Evolutionary conservation across 2,888 invertebrate genomes (phyloP), one percentile per base, ranked within the genome.

Genomic region (Esperia sulphurella): DNA sequence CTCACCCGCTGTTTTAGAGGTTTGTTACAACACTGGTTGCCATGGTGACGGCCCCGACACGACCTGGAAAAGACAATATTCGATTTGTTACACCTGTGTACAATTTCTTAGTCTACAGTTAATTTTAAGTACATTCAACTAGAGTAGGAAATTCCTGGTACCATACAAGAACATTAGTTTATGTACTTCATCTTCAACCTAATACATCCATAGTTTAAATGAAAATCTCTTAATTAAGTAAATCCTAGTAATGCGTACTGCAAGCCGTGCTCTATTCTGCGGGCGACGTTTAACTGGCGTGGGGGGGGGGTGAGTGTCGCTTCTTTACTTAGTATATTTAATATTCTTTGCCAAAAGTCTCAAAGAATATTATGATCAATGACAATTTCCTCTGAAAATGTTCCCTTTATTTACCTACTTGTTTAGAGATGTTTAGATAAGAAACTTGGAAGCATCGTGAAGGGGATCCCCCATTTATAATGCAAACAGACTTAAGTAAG

Each of bases 1-100:
- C 85, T 78, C 55, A 88, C 88, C 78, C 73, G 68, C 62, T 72
- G 57, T 65, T 79, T 81, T 75, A 84, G 72, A 81, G 81, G 79
- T 79, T 77, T 88, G 88, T 88, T 83, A 79, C 70, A 68, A 67
- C 65, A 49, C 67, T 73, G 67, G 87, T 80, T 74, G 79, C 82
- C 88, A 89, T 89, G 79, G 82, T 72, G 59, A 83, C 68, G 75
- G 66, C 81, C 82, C 77, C 77, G 63, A 60, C 72, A 63, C 77
- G 77, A 83, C 84, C 88, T 87, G 86, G 14, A 73, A 73, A 53
- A 60, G 63, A 28, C 45, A 14, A 43, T 38, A n/a, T 39, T 7
- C 39, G 8, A 8, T 39, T 37, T 12, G 14, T 39, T 8, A 14
- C 28, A 38, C 45, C 35, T 8, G 14, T 12, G 30, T 31, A 43